Conservation (phyloP, 1,140 invertebrate species). For the Periplaneta americana region DNA sequence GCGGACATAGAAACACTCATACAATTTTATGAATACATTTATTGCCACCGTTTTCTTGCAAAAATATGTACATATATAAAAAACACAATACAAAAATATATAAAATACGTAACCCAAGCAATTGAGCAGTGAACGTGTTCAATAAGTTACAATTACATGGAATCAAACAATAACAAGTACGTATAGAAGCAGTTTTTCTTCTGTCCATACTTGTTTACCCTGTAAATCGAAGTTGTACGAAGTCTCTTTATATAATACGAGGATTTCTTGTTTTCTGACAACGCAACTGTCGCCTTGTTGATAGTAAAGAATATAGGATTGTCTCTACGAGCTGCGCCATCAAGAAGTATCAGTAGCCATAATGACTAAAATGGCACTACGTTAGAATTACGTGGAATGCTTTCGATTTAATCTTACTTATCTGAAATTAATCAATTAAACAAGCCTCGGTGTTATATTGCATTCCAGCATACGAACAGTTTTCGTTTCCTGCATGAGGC, state of each 20-base stretch:
- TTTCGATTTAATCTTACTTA: neutral
- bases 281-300: neutral
- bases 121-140: neutral
- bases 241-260: neutral
- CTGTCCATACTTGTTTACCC: neutral
- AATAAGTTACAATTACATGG: neutral
- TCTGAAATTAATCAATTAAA: neutral
- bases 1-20: neutral
- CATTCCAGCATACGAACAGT: no score
- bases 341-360: neutral
- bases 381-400: neutral
- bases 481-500: neutral
- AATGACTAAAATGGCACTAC: neutral
- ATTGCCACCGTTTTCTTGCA: slow-evolving; percentile 11
- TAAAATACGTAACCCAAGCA: neutral
- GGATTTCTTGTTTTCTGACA: neutral
- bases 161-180: neutral
- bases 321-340: neutral
- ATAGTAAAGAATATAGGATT: neutral
- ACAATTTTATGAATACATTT: slow-evolving; percentile 1
- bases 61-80: neutral
- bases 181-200: neutral
- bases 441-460: no score
- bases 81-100: slow-evolving; percentile 4
- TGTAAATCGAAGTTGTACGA: neutral